A percentile compares a stretch with the other conserved stretches of the same genome.
Evolutionary conservation across 2,888 invertebrate genomes (phyloP).

Genomic region (Agapostemon virescens): DNA sequence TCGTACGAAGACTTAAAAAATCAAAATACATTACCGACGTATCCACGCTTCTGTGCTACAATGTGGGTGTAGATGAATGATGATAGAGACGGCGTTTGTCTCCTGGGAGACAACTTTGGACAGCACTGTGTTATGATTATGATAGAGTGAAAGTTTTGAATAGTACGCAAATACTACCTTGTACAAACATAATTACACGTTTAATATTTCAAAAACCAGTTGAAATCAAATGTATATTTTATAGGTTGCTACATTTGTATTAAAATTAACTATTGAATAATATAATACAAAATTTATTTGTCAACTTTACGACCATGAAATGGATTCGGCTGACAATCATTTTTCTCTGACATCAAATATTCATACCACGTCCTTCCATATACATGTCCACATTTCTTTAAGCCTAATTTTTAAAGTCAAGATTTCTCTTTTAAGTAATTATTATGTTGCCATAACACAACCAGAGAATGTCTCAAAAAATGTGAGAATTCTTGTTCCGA

Average conservation of each 20-base stretch:
- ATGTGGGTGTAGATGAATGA: background rate
- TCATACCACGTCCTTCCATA: no score
- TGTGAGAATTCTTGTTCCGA: no score
- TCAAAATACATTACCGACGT: no score
- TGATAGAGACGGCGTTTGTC: background rate
- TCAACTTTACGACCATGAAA: no score
- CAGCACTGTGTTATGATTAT: slow-evolving; percentile 1
- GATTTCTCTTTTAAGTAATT: no score
- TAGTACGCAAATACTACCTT: background rate
- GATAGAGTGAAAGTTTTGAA: background rate
- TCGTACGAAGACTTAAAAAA: no score
- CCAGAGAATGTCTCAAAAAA: no score
- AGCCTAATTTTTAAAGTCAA: no score
- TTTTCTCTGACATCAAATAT: no score
- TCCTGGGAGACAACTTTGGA: background rate
- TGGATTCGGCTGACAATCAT: no score
- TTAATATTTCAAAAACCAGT: background rate
- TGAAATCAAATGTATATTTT: background rate
- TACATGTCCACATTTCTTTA: no score
- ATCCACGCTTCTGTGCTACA: background rate
- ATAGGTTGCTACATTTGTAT: background rate
- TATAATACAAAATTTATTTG: background rate
- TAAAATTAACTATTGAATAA: background rate
- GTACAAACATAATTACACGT: background rate
- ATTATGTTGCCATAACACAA: no score